Evolutionary conservation across 2,888 invertebrate species (phyloP).

Genomic region (Chrysopilus asiliformis): DNA sequence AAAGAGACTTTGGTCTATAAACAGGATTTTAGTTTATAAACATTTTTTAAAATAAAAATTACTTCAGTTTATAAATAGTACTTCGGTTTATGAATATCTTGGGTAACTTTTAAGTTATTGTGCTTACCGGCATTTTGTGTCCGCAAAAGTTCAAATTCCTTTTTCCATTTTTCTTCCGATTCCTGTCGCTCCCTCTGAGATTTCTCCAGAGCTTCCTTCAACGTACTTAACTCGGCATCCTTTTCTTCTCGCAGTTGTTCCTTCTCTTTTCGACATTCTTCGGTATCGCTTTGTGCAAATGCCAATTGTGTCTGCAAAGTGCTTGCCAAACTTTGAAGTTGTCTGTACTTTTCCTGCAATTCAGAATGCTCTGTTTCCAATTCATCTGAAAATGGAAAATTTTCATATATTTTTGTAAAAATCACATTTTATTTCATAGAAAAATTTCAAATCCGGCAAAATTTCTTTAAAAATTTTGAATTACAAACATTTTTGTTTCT

Average conservation of each 20-base stretch:
- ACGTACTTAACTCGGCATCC: conserved; percentile 39
- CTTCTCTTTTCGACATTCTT: conserved; percentile 30
- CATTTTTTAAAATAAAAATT: no score
- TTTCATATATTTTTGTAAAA: no score
- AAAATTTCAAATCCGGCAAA: no score
- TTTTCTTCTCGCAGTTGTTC: conserved; percentile 38
- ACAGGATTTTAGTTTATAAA: no score
- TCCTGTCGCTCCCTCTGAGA: conserved; percentile 44
- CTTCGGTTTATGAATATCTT: no score
- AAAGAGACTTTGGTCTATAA: no score
- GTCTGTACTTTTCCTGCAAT: conserved; percentile 38
- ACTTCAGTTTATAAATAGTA: no score
- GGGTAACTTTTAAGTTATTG: no score
- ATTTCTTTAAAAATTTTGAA: no score
- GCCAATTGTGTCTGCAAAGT: conserved; percentile 30
- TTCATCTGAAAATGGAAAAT: conserved; percentile 23
- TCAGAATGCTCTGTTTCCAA: conserved; percentile 38
- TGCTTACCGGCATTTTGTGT: conserved; percentile 42
- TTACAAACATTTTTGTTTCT: no score
- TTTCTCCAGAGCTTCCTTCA: conserved; percentile 43
- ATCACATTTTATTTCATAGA: no score
- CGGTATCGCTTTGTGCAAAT: conserved; percentile 27
- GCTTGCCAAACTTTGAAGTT: conserved; percentile 35
- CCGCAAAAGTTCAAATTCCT: conserved; percentile 48
- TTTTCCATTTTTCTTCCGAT: conserved; percentile 45